These are phyloP conservation scores for Adela reaumurella DNA, from an alignment of 2,888 invertebrate species.

Conservation along the genomic window DNA sequence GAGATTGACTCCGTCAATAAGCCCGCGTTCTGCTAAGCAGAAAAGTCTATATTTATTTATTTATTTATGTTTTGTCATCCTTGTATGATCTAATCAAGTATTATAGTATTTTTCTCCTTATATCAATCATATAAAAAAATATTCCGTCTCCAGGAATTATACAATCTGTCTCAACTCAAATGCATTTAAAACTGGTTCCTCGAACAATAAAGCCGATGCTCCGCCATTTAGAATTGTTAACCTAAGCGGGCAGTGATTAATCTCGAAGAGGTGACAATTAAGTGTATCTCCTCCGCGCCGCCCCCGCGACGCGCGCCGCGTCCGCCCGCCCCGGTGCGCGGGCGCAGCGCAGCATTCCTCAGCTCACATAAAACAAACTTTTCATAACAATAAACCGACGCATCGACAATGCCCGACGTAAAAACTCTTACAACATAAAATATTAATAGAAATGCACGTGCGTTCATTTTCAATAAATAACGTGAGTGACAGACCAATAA, in stretches of 20 bases:
- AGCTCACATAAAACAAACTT: conserved; percentile 42
- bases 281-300: background rate
- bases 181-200: no score
- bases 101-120: no score
- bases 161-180: no score
- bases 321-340: background rate
- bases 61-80: no score
- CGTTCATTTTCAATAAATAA: conserved; percentile 57
- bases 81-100: no score
- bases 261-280: background rate
- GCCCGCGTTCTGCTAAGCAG: no score
- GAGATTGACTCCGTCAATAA: no score
- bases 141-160: no score
- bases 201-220: no score
- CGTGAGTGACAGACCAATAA: conserved; percentile 53
- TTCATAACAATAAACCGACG: conserved; percentile 14
- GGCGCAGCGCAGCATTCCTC: background rate
- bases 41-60: no score
- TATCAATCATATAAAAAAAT: no score
- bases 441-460: conserved; percentile 58
- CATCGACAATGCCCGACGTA: conserved; percentile 20
- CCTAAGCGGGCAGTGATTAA: background rate
- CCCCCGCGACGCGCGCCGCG: no score
- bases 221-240: background rate
- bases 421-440: conserved; percentile 50